Percentiles rank a stretch among this genome's conserved stretches.
phyloP scores from a whole-genome alignment of 2,797 vertebrate genomes.

The Tokudaia muenninki region DNA sequence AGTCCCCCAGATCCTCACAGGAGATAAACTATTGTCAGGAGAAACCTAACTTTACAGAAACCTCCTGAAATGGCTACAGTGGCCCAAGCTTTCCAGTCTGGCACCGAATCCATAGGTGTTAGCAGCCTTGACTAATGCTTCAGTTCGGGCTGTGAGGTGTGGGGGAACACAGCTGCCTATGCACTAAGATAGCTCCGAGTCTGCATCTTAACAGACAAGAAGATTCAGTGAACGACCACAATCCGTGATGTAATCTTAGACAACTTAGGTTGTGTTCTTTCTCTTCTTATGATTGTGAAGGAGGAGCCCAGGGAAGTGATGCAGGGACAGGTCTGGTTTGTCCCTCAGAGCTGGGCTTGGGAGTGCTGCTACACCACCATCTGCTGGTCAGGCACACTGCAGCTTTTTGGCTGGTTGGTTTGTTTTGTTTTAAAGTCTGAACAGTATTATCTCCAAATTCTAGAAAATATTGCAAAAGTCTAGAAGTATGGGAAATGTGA shows the following conservation, averaged over 20 bases:
- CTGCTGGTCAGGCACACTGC: slow-evolving; percentile 81
- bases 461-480: background rate
- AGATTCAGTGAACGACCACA: slow-evolving; percentile 5
- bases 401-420: background rate
- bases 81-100: slow-evolving; percentile 27
- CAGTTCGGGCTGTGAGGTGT: background rate
- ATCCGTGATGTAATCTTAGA: slow-evolving; percentile 15
- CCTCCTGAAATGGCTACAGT: slow-evolving; percentile 44
- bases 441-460: slow-evolving; percentile 29
- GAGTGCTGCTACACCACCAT: slow-evolving; percentile 77
- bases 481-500: slow-evolving; percentile 26
- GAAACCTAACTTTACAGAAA: slow-evolving; percentile 30
- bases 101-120: background rate
- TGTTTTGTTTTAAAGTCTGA: background rate
- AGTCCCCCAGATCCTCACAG: slow-evolving; percentile 23
- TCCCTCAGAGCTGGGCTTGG: slow-evolving; percentile 9
- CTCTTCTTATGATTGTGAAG: background rate
- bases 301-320: background rate
- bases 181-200: background rate
- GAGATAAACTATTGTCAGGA: slow-evolving; percentile 29
- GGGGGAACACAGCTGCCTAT: background rate
- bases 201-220: slow-evolving; percentile 20
- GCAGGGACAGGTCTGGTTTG: background rate
- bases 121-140: background rate
- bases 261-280: slow-evolving; percentile 23